phyloP scores from a whole-genome alignment of 2,888 invertebrate species.

The Seira sanloemensis region DNA sequence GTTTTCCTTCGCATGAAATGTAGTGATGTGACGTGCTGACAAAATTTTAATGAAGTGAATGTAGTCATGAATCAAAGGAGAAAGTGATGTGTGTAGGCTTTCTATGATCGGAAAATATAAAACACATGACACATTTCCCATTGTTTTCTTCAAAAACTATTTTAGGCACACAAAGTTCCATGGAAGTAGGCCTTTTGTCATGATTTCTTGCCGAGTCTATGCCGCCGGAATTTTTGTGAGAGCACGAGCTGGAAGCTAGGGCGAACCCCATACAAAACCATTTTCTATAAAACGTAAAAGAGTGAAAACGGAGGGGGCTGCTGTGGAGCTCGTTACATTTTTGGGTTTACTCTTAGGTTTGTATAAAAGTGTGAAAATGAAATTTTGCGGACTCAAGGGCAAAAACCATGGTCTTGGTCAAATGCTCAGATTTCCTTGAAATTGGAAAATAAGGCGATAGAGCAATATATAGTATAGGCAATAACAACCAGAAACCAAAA shows the following conservation, averaged over 20 bases:
- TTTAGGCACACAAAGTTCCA: neutral
- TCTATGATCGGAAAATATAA: neutral
- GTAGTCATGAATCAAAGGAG: neutral
- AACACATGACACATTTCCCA: neutral
- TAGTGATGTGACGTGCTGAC: neutral
- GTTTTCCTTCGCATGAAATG: neutral
- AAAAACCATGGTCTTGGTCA: neutral
- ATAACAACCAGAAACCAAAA: too few species aligned
- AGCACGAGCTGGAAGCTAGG: neutral
- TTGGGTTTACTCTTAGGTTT: too few species aligned
- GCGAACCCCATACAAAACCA: neutral
- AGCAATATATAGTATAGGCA: too few species aligned
- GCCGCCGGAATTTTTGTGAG: neutral
- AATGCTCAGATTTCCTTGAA: neutral
- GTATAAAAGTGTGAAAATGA: neutral
- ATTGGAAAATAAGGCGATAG: too few species aligned
- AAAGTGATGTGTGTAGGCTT: neutral
- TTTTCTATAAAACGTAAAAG: neutral
- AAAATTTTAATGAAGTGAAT: neutral
- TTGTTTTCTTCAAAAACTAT: neutral
- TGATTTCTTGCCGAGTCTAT: neutral
- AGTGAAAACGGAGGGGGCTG: neutral
- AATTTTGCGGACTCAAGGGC: neutral
- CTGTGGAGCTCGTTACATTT: too few species aligned
- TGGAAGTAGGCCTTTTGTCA: neutral